A percentile compares a stretch with the other conserved stretches of the same genome.
These are phyloP conservation scores for Heliconius himera DNA, from an alignment of 1,140 invertebrate genomes.

Conservation along the genomic window DNA sequence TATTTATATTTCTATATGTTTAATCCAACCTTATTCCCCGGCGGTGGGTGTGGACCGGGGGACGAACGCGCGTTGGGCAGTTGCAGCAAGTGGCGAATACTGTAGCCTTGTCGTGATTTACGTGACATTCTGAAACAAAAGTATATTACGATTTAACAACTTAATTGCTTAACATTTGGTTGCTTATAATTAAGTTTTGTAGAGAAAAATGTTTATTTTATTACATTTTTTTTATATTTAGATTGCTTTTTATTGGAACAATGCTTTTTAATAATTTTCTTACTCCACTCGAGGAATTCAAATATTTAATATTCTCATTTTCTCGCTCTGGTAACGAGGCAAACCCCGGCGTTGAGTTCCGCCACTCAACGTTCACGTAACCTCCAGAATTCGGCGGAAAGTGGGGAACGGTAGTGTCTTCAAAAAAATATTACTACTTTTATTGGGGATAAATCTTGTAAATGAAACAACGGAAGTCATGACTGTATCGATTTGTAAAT, in stretches of 20 bases:
- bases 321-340: too few species aligned
- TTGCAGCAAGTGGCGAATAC: slow-evolving; percentile 77
- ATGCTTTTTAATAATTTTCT: too few species aligned
- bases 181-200: not conserved
- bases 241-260: too few species aligned
- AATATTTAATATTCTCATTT: not conserved
- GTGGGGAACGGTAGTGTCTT: too few species aligned
- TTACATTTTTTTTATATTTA: too few species aligned
- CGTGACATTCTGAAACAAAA: slow-evolving; percentile 72
- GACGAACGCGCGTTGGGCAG: slow-evolving; percentile 68
- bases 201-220: not conserved
- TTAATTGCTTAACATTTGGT: not conserved
- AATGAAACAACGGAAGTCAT: too few species aligned
- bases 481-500: too few species aligned
- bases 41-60: slow-evolving; percentile 57
- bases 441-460: too few species aligned
- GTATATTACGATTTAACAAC: not conserved
- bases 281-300: not conserved
- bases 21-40: slow-evolving; percentile 64
- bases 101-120: slow-evolving; percentile 77
- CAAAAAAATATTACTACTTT: too few species aligned
- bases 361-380: too few species aligned
- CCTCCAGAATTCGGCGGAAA: too few species aligned
- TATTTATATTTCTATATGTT: not conserved
- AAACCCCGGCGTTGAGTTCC: too few species aligned